phyloP scores from a whole-genome alignment of 2,888 invertebrate species.

The Biston betularia region DNA sequence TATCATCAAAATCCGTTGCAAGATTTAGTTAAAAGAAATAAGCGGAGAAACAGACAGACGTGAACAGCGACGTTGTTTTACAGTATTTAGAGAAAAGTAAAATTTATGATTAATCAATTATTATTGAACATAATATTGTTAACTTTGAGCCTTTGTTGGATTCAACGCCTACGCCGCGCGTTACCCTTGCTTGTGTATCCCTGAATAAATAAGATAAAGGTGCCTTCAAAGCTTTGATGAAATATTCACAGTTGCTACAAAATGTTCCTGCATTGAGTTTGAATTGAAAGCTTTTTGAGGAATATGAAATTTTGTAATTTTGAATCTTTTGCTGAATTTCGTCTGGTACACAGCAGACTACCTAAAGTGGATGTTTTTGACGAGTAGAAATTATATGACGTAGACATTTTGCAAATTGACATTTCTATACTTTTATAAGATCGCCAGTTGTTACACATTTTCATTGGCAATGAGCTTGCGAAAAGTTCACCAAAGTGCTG shows the following conservation, averaged over 20 bases:
- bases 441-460: too few relatives aligned
- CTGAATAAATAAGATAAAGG: slow-evolving; percentile 45
- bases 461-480: too few relatives aligned
- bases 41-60: too few relatives aligned
- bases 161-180: slow-evolving; percentile 18
- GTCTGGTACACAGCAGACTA: not conserved
- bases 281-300: slow-evolving; percentile 24
- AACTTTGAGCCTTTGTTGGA: slow-evolving; percentile 14
- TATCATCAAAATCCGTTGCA: too few relatives aligned
- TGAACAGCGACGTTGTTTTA: too few relatives aligned
- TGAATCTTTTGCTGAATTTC: not conserved
- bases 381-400: too few relatives aligned
- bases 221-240: slow-evolving; percentile 42
- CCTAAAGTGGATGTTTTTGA: not conserved
- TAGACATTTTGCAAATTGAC: too few relatives aligned
- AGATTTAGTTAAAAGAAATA: too few relatives aligned
- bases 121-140: slow-evolving; percentile 8
- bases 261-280: slow-evolving; percentile 30
- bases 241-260: slow-evolving; percentile 41
- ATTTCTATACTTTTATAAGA: too few relatives aligned
- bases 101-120: not conserved
- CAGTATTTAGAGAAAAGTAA: not conserved
- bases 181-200: slow-evolving; percentile 23
- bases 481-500: too few relatives aligned
- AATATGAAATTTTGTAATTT: slow-evolving; percentile 10